These are phyloP conservation scores for Opisthograptis luteolata DNA, from an alignment of 2,888 invertebrate species.

Conservation along the genomic window DNA sequence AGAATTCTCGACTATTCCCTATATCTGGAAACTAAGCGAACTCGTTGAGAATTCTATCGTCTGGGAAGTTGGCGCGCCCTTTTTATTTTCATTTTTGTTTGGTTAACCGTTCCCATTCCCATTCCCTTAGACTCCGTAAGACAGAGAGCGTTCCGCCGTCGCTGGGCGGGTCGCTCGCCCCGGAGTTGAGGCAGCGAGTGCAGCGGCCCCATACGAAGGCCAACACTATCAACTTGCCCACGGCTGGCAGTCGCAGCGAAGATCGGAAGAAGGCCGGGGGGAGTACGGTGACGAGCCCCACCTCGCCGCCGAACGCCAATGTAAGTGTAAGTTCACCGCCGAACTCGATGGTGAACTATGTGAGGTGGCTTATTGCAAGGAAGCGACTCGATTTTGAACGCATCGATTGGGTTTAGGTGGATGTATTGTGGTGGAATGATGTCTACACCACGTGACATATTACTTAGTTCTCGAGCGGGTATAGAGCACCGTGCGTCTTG, in stretches of 20 bases:
- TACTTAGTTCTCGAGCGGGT: too few species aligned
- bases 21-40: not conserved
- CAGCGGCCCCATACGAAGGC: conserved; percentile 80
- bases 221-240: conserved; percentile 85
- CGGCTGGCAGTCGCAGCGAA: conserved; percentile 60
- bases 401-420: not conserved
- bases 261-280: conserved; percentile 61
- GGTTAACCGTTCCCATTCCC: conserved; percentile 57
- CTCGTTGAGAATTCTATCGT: conserved; percentile 25
- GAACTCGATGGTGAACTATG: not conserved
- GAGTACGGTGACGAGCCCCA: conserved; percentile 61
- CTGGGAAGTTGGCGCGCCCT: conserved; percentile 59
- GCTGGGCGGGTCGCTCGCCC: conserved; percentile 62
- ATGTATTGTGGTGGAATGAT: not conserved
- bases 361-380: not conserved
- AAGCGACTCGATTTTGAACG: not conserved
- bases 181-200: conserved; percentile 64
- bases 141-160: conserved; percentile 75
- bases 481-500: too few species aligned
- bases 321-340: conserved; percentile 53
- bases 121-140: conserved; percentile 71
- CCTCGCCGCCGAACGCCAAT: conserved; percentile 73
- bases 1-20: conserved; percentile 11
- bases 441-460: not conserved
- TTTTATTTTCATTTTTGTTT: conserved; percentile 57